phyloP scores from a whole-genome alignment of 2,888 invertebrate genomes.

The Lycia hirtaria region DNA sequence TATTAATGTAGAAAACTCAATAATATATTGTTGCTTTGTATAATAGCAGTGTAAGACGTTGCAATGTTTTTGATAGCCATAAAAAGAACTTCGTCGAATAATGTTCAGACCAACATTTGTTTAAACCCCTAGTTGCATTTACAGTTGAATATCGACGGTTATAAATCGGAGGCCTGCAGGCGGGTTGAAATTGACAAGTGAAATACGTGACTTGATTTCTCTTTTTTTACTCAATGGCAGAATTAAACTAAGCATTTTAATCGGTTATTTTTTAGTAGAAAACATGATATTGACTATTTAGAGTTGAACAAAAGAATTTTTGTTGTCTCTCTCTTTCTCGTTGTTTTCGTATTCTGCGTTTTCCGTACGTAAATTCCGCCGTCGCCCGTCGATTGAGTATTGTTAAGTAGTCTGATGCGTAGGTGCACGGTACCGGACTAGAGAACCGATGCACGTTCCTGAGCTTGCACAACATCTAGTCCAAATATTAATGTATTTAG shows the following conservation, averaged over 20 bases:
- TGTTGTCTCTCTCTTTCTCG: not conserved
- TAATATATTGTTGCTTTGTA: not conserved
- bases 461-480: slow-evolving; percentile 45
- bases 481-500: slow-evolving; percentile 31
- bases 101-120: not conserved
- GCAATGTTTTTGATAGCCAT: not conserved
- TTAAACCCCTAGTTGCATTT: not conserved
- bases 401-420: slow-evolving; percentile 41
- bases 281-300: too few species aligned
- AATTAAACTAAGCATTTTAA: not conserved
- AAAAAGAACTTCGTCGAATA: not conserved
- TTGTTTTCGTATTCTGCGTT: not conserved
- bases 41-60: not conserved
- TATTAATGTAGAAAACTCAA: not conserved
- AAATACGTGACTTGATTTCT: too few species aligned
- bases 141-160: not conserved
- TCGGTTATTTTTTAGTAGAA: not conserved
- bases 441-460: slow-evolving; percentile 39
- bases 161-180: not conserved
- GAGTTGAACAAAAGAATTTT: too few species aligned
- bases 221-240: too few species aligned
- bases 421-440: slow-evolving; percentile 45
- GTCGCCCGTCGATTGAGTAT: slow-evolving; percentile 35
- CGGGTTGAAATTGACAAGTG: not conserved
- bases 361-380: not conserved